These are phyloP conservation scores for Manis crassicaudata DNA, from an alignment of 2,797 vertebrate genomes.

Conservation along the genomic window DNA sequence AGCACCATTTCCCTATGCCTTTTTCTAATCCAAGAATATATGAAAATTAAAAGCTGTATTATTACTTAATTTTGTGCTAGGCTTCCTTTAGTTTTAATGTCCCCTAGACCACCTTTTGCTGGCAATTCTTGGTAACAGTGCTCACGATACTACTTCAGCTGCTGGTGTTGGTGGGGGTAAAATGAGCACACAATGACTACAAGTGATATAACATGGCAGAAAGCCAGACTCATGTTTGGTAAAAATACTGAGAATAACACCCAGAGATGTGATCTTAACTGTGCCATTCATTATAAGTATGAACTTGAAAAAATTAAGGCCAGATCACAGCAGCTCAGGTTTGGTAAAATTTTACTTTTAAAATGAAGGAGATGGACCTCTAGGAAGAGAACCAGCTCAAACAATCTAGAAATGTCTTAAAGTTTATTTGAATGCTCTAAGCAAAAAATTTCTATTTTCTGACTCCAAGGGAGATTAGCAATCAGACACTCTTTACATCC, in stretches of 20 bases:
- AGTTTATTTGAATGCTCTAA: neutral
- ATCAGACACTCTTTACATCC: neutral
- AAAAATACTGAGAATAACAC: neutral
- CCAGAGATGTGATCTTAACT: neutral
- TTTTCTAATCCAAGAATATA: neutral
- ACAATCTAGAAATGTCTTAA: neutral
- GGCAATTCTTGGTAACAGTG: neutral
- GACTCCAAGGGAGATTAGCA: neutral
- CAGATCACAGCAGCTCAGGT: neutral
- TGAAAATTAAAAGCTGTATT: neutral
- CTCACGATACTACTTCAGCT: neutral
- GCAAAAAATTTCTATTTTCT: neutral
- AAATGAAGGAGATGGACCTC: neutral
- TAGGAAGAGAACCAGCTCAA: neutral
- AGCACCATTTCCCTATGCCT: neutral
- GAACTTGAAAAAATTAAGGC: neutral
- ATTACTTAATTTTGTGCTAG: neutral
- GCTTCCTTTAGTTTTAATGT: neutral
- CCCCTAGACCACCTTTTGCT: neutral
- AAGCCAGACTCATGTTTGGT: neutral
- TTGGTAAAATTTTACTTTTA: neutral
- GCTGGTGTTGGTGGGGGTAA: neutral
- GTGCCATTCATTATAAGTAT: neutral
- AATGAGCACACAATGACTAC: neutral
- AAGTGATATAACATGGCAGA: neutral